Percentiles rank a stretch among this genome's conserved stretches.
phyloP scores from a whole-genome alignment of 2,888 invertebrate genomes.

The Deilephila porcellus region DNA sequence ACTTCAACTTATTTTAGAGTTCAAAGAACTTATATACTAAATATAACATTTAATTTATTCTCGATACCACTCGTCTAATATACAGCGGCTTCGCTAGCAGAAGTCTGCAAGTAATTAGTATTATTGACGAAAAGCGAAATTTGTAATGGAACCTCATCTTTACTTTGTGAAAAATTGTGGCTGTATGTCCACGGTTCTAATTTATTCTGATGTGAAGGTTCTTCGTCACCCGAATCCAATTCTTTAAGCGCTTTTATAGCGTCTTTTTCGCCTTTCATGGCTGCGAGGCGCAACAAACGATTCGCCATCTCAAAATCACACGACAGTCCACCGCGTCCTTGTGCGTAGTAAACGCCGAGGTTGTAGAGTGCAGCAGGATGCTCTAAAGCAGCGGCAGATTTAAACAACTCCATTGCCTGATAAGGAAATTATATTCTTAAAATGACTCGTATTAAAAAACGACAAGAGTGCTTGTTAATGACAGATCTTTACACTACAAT shows the following conservation, averaged over 20 bases:
- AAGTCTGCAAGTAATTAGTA: conserved; percentile 54
- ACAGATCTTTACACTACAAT: too few species aligned
- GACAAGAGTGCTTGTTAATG: too few species aligned
- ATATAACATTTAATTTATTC: background rate
- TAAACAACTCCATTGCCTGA: conserved; percentile 88
- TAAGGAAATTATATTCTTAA: conserved; percentile 31
- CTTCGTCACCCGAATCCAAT: conserved; percentile 56
- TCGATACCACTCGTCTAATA: conserved; percentile 43
- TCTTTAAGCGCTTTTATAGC: conserved; percentile 82
- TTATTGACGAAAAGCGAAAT: conserved; percentile 71
- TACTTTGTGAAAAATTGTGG: conserved; percentile 50
- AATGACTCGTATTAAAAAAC: too few species aligned
- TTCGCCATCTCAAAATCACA: conserved; percentile 79
- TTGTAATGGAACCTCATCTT: conserved; percentile 61
- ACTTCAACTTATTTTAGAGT: conserved; percentile 6
- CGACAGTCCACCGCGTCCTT: conserved; percentile 86
- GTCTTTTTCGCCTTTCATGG: conserved; percentile 85
- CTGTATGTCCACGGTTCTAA: conserved; percentile 54
- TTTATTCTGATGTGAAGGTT: conserved; percentile 48
- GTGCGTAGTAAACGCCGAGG: conserved; percentile 87
- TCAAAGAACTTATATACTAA: conserved; percentile 11
- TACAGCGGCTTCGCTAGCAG: conserved; percentile 54
- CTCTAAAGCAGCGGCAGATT: conserved; percentile 85
- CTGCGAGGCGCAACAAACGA: conserved; percentile 80
- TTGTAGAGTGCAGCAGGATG: conserved; percentile 89